Evolutionary conservation across 1,140 invertebrate species (phyloP), one percentile per base, ranked within the genome.

Genomic region (Zaprionus gabonicus): DNA sequence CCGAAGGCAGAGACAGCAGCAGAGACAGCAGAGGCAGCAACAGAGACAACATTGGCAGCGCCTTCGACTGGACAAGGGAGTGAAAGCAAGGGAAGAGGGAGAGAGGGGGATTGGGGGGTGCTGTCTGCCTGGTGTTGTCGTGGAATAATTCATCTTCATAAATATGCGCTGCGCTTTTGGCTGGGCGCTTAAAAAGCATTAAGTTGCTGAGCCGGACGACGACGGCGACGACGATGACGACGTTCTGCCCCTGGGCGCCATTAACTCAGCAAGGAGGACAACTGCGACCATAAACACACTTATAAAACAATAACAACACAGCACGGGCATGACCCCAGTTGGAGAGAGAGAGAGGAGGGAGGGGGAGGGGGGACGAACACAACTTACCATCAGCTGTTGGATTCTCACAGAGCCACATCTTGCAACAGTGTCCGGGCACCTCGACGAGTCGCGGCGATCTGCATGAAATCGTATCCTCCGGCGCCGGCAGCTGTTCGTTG

Each of bases 381-480:
- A 72, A 87, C 91, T 92, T 91, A 93, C 92, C 92, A 85, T 93
- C 92, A 94, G 94, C 94, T 93, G 94, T 93, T 81, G 94, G 93
- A 77, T 94, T 94, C 87, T 95, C 95, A 92, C 96, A 96, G 84
- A 95, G 94, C 96, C 96, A 96, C 91, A 96, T 95, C 66, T 95
- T 93, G 87, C 96, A 96, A 85, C 96, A 96, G 72, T 95, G 95
- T 23, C 94, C 95, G 9, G 94, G 94, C 17, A 96, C 94, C 63
- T 95, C 93, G n/a, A 96, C 94, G 31, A 97, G 93, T 36, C 94
- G 93, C 3, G 96, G 95, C 78, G 95, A 94, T 83, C 93, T 92
- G 92, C 95, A 96, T 44, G 93, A 93, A 79, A 86, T 88, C 67
- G 92, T 93, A 49, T 92, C 92, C 44, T 94, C 94, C 28, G 92